Evolutionary conservation across 2,888 invertebrate species (phyloP).

Genomic region (Leucoma salicis): DNA sequence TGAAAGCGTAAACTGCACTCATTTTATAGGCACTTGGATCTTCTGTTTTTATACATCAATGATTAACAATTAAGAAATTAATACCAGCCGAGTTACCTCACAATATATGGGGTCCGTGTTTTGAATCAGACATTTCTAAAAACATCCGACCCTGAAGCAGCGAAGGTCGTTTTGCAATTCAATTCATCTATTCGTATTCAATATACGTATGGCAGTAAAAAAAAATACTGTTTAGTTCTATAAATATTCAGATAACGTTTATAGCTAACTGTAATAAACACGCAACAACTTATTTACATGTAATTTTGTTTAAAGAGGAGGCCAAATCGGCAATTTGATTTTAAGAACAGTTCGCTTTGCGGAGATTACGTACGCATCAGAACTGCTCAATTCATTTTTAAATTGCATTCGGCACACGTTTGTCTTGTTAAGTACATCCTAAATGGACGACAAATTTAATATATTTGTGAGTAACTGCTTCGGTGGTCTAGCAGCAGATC

Average conservation of each 20-base stretch:
- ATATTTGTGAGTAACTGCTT: no score
- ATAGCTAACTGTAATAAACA: constrained; percentile 21
- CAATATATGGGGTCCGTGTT: constrained; percentile 22
- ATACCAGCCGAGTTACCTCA: constrained; percentile 22
- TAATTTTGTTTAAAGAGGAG: constrained; percentile 9
- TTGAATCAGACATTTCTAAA: constrained; percentile 32
- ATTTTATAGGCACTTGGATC: no score
- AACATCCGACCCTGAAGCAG: constrained; percentile 29
- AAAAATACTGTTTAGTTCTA: constrained; percentile 36
- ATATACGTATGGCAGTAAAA: constrained; percentile 22
- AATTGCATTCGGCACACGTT: not conserved
- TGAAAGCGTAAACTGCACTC: no score
- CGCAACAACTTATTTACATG: constrained; percentile 16
- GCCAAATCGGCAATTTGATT: constrained; percentile 8
- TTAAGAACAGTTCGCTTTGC: constrained; percentile 1
- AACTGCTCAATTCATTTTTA: not conserved
- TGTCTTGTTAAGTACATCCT: no score
- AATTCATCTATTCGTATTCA: constrained; percentile 39
- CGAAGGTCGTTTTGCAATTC: constrained; percentile 32
- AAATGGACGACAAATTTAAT: no score
- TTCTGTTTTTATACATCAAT: no score
- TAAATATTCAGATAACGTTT: constrained; percentile 38
- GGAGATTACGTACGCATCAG: not conserved
- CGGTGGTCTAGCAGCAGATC: no score
- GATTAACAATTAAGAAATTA: no score